Conservation (phyloP, 2,888 invertebrate genomes). For the Eristalis intricaria region DNA sequence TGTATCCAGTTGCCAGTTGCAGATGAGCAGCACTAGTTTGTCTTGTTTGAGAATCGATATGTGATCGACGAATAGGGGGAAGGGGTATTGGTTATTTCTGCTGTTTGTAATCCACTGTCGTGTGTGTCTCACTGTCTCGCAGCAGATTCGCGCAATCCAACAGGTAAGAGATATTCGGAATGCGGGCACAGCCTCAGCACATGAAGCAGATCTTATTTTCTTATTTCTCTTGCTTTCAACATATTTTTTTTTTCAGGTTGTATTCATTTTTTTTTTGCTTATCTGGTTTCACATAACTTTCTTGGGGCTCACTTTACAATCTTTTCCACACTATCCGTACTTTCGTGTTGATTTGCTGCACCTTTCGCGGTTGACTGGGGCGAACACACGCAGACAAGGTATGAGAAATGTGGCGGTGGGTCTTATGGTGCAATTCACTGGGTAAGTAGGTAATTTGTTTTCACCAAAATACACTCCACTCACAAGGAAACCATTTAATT, state of each 20-base stretch:
- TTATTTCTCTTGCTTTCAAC: constrained; percentile 10
- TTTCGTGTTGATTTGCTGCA: constrained; percentile 53
- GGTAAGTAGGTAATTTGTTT: constrained; percentile 72
- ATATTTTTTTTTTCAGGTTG: constrained; percentile 46
- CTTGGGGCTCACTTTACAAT: constrained; percentile 61
- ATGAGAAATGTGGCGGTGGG: constrained; percentile 37
- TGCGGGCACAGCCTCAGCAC: constrained; percentile 43
- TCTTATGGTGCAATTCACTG: constrained; percentile 70
- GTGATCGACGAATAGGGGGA: background rate
- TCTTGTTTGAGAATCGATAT: constrained; percentile 18
- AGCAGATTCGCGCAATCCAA: constrained; percentile 48
- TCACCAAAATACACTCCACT: constrained; percentile 56
- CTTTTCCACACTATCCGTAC: constrained; percentile 27
- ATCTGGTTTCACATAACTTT: constrained; percentile 53
- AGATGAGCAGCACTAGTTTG: constrained; percentile 36
- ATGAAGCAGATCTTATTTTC: constrained; percentile 15
- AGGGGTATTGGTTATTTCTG: background rate
- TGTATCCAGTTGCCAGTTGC: constrained; percentile 38
- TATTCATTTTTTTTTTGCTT: constrained; percentile 35
- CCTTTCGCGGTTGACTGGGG: constrained; percentile 37
- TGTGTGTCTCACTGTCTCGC: constrained; percentile 12
- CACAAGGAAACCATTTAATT: background rate
- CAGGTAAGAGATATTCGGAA: constrained; percentile 58
- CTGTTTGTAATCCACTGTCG: constrained; percentile 32
- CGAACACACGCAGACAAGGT: constrained; percentile 40